Conservation (phyloP, 2,888 invertebrate species). For the Dryomyza anilis region DNA sequence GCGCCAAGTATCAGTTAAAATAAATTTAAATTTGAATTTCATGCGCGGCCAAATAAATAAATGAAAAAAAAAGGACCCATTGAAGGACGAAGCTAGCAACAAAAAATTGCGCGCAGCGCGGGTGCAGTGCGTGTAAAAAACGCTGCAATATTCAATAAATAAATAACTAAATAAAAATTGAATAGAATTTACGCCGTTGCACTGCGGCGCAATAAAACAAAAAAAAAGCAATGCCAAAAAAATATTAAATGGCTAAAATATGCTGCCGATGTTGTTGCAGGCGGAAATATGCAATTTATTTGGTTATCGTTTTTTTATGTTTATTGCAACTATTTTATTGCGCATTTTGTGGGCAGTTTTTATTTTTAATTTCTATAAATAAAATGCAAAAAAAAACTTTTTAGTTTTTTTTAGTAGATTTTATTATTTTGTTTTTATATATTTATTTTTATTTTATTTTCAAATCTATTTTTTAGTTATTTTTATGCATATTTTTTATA, state of each 20-base stretch:
- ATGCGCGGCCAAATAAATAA: not conserved
- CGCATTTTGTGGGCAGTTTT: slow-evolving; percentile 21
- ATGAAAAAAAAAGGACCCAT: not conserved
- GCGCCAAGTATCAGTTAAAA: slow-evolving; percentile 29
- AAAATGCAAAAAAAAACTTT: too few relatives aligned
- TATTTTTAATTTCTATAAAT: slow-evolving; percentile 10
- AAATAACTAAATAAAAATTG: not conserved
- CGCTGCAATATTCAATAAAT: not conserved
- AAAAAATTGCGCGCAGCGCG: not conserved
- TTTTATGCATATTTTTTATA: not conserved
- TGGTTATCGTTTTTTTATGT: not conserved
- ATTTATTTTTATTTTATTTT: not conserved
- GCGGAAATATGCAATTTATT: not conserved
- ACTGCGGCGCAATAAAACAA: not conserved
- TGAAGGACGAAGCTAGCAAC: not conserved
- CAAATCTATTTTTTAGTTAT: not conserved
- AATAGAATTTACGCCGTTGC: not conserved
- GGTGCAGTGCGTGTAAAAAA: not conserved
- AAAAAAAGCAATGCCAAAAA: not conserved
- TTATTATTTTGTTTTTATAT: not conserved
- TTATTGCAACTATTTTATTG: not conserved
- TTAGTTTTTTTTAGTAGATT: too few relatives aligned
- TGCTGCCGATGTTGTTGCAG: not conserved
- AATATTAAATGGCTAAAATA: slow-evolving; percentile 16
- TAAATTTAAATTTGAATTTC: slow-evolving; percentile 23